These are phyloP conservation scores for Sylvia atricapilla DNA, from an alignment of 2,113 vertebrate genomes.

Conservation along the genomic window DNA sequence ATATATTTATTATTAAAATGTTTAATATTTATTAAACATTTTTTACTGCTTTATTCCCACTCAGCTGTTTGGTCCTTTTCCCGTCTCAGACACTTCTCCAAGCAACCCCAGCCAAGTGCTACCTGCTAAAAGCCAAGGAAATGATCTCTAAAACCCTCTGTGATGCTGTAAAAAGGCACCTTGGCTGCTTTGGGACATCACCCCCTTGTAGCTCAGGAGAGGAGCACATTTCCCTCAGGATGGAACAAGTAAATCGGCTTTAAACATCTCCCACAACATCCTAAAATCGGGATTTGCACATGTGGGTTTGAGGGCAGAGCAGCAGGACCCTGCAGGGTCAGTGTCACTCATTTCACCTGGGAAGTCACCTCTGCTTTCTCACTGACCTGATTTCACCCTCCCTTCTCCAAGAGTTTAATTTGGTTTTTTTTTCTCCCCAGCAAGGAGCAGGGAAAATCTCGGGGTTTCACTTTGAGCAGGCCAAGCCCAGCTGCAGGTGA, in stretches of 20 bases:
- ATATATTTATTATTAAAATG: not conserved
- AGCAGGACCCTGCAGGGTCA: not conserved
- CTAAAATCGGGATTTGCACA: not conserved
- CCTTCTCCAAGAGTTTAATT: not conserved
- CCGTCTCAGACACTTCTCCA: no score
- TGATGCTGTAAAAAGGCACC: no score
- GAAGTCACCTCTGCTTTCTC: not conserved
- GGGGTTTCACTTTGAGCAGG: not conserved
- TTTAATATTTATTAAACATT: not conserved
- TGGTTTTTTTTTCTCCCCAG: not conserved
- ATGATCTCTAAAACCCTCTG: not conserved
- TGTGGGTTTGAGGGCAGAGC: not conserved
- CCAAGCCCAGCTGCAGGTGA: not conserved
- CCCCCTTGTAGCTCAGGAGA: not conserved
- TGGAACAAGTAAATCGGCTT: not conserved
- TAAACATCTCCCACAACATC: not conserved
- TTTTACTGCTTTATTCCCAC: not conserved
- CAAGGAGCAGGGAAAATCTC: not conserved
- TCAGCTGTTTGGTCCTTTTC: not conserved
- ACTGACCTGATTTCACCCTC: fast-evolving
- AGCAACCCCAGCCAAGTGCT: not conserved
- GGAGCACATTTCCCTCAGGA: not conserved
- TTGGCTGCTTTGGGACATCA: not conserved
- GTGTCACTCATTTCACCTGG: not conserved
- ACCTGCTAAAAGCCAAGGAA: not conserved